Percentiles rank a stretch among this genome's conserved stretches.
These are phyloP conservation scores for Aegithalos caudatus DNA, from an alignment of 2,113 vertebrate genomes.

Conservation along the genomic window DNA sequence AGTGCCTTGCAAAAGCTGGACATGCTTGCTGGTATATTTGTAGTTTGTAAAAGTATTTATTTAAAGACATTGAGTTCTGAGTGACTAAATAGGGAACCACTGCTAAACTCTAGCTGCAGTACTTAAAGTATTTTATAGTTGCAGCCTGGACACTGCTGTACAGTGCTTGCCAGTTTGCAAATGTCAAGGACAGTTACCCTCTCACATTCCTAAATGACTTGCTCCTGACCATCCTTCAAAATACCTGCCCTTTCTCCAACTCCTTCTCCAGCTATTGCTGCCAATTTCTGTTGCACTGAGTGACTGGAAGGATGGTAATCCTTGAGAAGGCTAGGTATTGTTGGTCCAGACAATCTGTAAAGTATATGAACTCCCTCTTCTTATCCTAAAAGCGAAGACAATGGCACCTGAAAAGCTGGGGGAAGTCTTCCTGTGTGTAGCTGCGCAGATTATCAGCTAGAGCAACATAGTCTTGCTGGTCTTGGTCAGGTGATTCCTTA, in stretches of 20 bases:
- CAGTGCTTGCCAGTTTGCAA: slow-evolving; percentile 41
- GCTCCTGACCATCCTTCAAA: not conserved
- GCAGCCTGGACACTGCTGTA: not conserved
- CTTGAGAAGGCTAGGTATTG: not conserved
- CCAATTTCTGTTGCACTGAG: not conserved
- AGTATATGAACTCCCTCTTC: not conserved
- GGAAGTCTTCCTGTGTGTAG: not conserved
- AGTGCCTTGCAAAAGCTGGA: not conserved
- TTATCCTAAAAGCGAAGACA: not conserved
- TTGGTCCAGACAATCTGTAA: not conserved
- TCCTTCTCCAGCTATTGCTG: not conserved
- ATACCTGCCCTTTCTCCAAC: slow-evolving; percentile 22
- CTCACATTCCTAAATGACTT: not conserved
- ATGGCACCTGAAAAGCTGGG: not conserved
- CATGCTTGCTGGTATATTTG: not conserved
- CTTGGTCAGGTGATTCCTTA: not conserved
- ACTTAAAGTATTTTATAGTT: not conserved
- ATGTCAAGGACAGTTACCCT: slow-evolving; percentile 52
- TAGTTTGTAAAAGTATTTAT: not conserved
- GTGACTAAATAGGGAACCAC: not conserved
- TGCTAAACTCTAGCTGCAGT: not conserved
- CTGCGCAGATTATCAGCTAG: not conserved
- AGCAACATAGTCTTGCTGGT: not conserved
- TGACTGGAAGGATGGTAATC: not conserved
- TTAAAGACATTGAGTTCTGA: not conserved